Base-by-base conservation (phyloP, 2,797 vertebrate genomes). In the Graptemys geographica region DNA sequence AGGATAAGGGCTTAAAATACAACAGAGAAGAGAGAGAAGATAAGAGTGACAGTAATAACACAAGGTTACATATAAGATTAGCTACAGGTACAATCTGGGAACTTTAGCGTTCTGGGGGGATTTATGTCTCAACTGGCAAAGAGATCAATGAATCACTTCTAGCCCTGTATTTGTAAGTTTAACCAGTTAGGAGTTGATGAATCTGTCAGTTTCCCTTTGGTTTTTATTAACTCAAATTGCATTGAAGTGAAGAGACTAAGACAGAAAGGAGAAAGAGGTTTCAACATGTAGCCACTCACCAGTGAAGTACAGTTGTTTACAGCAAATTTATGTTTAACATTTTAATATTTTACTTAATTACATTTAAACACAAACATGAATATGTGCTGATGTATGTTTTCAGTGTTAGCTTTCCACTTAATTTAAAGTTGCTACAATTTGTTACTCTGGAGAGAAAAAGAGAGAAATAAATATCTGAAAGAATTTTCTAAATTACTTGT, bases 381-480 rank as follows among this genome's bases (percentile, higher is more conserved):
- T 72, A 69, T 93, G 69, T 95, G 93, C 82, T 56, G 89, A 86
- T 93, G 93, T 96, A 94, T 95, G 85, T 25, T 3, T 81, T 91
- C 86, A 18, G 80, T 90, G 83, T 91, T 90, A 84, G 59, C 86
- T 89, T 89, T 94, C 90, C 65, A 88, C 57, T 82, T 94, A 97
- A 96, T 96, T 97, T 91, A 93, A 89, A 94, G 96, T 59, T 21
- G 91, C 89, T 94, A 95, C 94, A 95, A 90, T 92, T 93, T 90
- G 93, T 91, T 97, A 91, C 96, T 95, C 95, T 96, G 84, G 87
- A 96, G 94, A 90, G 65, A 90, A 94, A 95, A 93, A 81, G 82
- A 80, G 57, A 78, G 82, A 94, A 90, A 88, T 96, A 92, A 97
- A 95, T 49, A 65, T 88, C 96, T 90, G 9, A 78, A 96, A 94